Conservation (phyloP, 2,113 vertebrate genomes). For the Hydrolagus affinis region DNA sequence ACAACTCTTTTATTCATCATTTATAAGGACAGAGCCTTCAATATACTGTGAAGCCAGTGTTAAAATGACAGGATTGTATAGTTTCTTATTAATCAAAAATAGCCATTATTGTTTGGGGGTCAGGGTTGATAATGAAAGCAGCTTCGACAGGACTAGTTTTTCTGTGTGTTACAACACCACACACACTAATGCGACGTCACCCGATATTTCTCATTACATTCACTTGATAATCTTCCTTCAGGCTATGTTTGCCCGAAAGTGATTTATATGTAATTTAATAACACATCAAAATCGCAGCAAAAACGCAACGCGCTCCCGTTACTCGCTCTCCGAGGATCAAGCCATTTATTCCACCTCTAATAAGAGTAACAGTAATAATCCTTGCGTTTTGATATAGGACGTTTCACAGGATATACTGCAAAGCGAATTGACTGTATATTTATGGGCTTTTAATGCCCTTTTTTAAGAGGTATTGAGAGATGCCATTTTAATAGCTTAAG, state of each 20-base stretch:
- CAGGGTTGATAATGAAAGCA: not conserved
- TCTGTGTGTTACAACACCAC: not conserved
- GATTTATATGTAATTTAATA: conserved; percentile 24
- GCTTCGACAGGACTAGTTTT: not conserved
- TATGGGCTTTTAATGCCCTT: too few species aligned
- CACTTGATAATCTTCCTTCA: not conserved
- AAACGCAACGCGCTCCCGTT: not conserved
- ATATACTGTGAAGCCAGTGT: conserved; percentile 25
- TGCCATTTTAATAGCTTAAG: too few species aligned
- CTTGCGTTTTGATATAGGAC: too few species aligned
- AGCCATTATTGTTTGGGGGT: not conserved
- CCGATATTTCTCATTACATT: conserved; percentile 3
- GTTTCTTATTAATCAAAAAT: conserved; percentile 20
- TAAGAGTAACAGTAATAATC: too few species aligned
- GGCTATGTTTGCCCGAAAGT: conserved; percentile 13
- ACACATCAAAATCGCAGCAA: conserved; percentile 13
- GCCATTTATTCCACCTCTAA: not conserved
- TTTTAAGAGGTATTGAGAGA: too few species aligned
- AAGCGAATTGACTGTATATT: too few species aligned
- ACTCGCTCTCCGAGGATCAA: not conserved
- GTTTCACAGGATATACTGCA: too few species aligned
- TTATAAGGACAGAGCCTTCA: not conserved
- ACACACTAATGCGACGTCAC: not conserved
- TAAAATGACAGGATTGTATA: conserved; percentile 30
- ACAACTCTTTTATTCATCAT: conserved; percentile 21